A percentile compares a stretch with the other conserved stretches of the same genome.
phyloP scores from a whole-genome alignment of 2,888 invertebrate genomes.

The Masnerella sp. region DNA sequence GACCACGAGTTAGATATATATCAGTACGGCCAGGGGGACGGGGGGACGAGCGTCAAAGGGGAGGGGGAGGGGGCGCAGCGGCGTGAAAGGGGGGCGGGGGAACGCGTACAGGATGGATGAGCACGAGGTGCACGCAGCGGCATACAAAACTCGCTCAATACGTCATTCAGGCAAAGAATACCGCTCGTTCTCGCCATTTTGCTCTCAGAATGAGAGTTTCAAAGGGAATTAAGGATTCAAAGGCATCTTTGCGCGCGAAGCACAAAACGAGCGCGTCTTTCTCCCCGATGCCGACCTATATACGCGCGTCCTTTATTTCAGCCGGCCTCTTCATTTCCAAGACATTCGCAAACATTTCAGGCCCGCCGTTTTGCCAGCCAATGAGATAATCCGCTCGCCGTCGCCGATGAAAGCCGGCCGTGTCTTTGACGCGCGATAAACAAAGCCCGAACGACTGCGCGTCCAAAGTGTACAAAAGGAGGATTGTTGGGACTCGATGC shows the following conservation, averaged over 20 bases:
- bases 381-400: slow-evolving; percentile 40
- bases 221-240: slow-evolving; percentile 78
- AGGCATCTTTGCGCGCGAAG: slow-evolving; percentile 76
- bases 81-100: slow-evolving; percentile 20
- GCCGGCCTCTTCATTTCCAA: slow-evolving; percentile 45
- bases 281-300: slow-evolving; percentile 53
- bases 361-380: slow-evolving; percentile 28
- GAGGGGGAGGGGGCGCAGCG: slow-evolving; percentile 43
- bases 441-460: slow-evolving; percentile 11
- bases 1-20: slow-evolving; percentile 38
- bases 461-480: slow-evolving; percentile 4
- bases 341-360: slow-evolving; percentile 49
- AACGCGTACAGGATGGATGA: slow-evolving; percentile 65
- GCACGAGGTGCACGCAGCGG: slow-evolving; percentile 69
- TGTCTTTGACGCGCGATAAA: slow-evolving; percentile 25
- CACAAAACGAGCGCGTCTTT: slow-evolving; percentile 71
- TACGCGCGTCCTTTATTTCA: slow-evolving; percentile 49
- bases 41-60: too few species aligned
- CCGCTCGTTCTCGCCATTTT: slow-evolving; percentile 76
- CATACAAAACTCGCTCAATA: slow-evolving; percentile 78
- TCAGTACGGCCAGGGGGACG: slow-evolving; percentile 9
- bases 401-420: slow-evolving; percentile 10
- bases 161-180: slow-evolving; percentile 77
- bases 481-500: slow-evolving; percentile 3
- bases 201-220: slow-evolving; percentile 77